Percentiles rank a stretch among this genome's conserved stretches.
Evolutionary conservation across 2,888 invertebrate genomes (phyloP).

Genomic region (Drosophila robusta): DNA sequence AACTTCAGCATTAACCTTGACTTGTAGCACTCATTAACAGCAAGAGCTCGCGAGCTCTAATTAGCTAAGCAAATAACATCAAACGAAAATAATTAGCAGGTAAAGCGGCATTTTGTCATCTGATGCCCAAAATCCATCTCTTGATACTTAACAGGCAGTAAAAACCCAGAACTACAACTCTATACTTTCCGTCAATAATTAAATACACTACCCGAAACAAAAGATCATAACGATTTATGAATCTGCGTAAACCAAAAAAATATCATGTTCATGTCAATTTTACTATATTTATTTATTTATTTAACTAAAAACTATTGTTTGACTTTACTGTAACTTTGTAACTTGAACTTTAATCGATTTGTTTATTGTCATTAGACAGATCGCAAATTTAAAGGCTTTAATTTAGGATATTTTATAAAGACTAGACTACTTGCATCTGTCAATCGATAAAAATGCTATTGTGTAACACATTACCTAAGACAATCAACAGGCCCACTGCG

Average conservation of each 20-base stretch:
- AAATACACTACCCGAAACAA: no score
- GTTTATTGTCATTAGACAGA: no score
- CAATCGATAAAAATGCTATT: neutral
- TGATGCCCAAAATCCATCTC: conserved; percentile 1
- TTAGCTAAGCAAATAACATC: conserved; percentile 17
- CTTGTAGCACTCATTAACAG: conserved; percentile 28
- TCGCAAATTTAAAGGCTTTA: no score
- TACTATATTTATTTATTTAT: no score
- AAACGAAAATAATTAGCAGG: conserved; percentile 26
- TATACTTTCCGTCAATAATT: neutral
- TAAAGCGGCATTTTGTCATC: conserved; percentile 3
- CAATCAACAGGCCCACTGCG: neutral
- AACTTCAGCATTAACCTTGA: conserved; percentile 18
- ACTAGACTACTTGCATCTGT: no score
- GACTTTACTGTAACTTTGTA: no score
- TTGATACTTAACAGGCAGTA: neutral
- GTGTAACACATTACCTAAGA: neutral
- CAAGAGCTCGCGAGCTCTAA: conserved; percentile 20
- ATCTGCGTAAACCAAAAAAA: no score
- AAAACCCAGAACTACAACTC: neutral
- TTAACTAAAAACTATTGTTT: no score
- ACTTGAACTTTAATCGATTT: no score
- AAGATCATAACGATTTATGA: no score
- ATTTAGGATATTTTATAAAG: no score
- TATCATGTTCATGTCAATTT: no score